Percentiles rank a stretch among this genome's conserved stretches.
phyloP scores from a whole-genome alignment of 2,888 invertebrate species.

The Harpalus rufipes region DNA sequence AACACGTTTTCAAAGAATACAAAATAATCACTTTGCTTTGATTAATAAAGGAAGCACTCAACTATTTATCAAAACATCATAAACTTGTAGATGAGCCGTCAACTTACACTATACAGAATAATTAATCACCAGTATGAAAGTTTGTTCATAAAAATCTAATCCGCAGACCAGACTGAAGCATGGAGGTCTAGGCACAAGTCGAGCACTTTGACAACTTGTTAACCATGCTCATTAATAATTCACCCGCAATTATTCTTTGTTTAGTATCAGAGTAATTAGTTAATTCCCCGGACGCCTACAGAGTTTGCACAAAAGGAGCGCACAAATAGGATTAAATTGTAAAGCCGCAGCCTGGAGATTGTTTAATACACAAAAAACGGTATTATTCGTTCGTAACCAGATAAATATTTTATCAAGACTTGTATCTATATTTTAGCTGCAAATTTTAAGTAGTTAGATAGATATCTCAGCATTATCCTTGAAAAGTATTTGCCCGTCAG shows the following conservation, averaged over 20 bases:
- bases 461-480: too few species aligned
- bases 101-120: slow-evolving; percentile 8
- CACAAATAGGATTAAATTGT: too few species aligned
- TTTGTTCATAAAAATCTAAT: slow-evolving; percentile 11
- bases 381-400: too few species aligned
- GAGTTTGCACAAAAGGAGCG: too few species aligned
- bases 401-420: too few species aligned
- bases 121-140: slow-evolving; percentile 18
- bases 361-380: too few species aligned
- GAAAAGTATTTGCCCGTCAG: too few species aligned
- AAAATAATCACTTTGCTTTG: too few species aligned
- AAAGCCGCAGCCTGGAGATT: too few species aligned
- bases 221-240: slow-evolving; percentile 42
- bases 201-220: slow-evolving; percentile 38
- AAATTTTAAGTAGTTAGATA: too few species aligned
- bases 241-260: slow-evolving; percentile 37
- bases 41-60: not conserved
- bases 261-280: slow-evolving; percentile 23
- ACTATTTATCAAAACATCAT: not conserved
- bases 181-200: not conserved
- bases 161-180: not conserved
- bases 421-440: too few species aligned
- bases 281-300: not conserved
- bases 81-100: not conserved
- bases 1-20: too few species aligned